Conservation (phyloP, 2,113 vertebrate genomes). For the Gobiocypris rarus region DNA sequence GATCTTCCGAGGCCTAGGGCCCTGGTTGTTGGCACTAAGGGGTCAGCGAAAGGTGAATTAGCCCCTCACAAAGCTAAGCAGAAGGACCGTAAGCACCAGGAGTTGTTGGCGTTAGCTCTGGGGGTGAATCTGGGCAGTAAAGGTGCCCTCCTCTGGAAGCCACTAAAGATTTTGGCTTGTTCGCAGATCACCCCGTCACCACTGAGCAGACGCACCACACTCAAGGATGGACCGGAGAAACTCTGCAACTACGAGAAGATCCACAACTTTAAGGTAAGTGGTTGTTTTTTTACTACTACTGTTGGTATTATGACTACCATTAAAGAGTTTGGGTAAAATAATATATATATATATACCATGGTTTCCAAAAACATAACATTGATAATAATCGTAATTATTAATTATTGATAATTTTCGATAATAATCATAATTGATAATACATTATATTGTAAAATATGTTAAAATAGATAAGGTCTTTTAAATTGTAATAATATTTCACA, state of each 20-base stretch:
- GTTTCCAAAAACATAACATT: background rate
- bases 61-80: slow-evolving; percentile 80
- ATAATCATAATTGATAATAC: too few relatives aligned
- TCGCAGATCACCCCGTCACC: slow-evolving; percentile 94
- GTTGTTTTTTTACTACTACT: background rate
- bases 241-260: slow-evolving; percentile 95
- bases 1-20: slow-evolving; percentile 75
- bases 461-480: background rate
- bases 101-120: slow-evolving; percentile 89
- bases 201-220: slow-evolving; percentile 86
- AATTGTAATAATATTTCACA: background rate
- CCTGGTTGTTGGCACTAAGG: slow-evolving; percentile 35
- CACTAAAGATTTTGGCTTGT: slow-evolving; percentile 97
- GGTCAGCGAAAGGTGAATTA: slow-evolving; percentile 76
- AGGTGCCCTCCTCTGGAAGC: slow-evolving; percentile 90
- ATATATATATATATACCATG: background rate
- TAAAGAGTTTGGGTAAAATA: background rate
- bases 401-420: too few relatives aligned
- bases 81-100: slow-evolving; percentile 84
- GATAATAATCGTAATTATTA: too few relatives aligned
- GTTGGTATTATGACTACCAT: background rate
- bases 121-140: slow-evolving; percentile 89
- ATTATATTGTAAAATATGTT: background rate
- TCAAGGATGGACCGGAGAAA: slow-evolving; percentile 88
- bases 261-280: slow-evolving; percentile 98